Percentiles rank a stretch among this genome's conserved stretches.
These are phyloP conservation scores for Celastrina argiolus DNA, from an alignment of 2,888 invertebrate genomes.

Conservation along the genomic window DNA sequence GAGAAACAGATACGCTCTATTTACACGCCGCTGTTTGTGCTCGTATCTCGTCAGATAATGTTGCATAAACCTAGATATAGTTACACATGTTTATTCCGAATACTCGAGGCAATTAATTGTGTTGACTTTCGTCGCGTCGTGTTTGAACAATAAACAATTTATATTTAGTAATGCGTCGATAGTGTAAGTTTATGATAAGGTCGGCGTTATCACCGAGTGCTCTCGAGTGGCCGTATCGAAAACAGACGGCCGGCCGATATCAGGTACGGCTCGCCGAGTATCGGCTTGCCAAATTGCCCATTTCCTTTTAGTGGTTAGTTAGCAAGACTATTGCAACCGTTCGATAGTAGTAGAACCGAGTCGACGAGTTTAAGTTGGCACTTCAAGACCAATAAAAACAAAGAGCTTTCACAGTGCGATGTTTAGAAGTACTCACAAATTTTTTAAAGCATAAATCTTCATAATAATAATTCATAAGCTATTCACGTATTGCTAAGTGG, in stretches of 20 bases:
- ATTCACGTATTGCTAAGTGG: background rate
- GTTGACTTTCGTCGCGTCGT: constrained; percentile 7
- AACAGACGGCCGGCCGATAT: constrained; percentile 3
- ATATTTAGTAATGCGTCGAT: background rate
- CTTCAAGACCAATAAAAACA: background rate
- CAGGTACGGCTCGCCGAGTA: background rate
- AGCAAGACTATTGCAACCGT: constrained; percentile 2
- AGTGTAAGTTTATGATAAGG: constrained; percentile 2
- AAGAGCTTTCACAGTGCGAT: background rate
- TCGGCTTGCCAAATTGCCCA: background rate
- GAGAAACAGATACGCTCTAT: constrained; percentile 70
- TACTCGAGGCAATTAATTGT: constrained; percentile 34
- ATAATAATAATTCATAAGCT: background rate
- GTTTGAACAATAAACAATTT: constrained; percentile 1
- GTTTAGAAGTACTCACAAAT: too few species aligned
- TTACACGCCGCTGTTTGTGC: constrained; percentile 62
- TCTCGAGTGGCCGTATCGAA: background rate
- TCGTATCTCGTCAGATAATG: constrained; percentile 68
- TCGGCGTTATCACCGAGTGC: too few species aligned
- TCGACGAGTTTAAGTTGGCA: background rate
- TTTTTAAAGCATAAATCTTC: background rate
- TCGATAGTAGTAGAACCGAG: background rate
- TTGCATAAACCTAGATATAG: constrained; percentile 56
- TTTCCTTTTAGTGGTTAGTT: constrained; percentile 11
- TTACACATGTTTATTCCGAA: constrained; percentile 51